Evolutionary conservation across 2,797 vertebrate species (phyloP), one percentile per base, ranked within the genome.

Genomic region (Etheostoma nigrum): DNA sequence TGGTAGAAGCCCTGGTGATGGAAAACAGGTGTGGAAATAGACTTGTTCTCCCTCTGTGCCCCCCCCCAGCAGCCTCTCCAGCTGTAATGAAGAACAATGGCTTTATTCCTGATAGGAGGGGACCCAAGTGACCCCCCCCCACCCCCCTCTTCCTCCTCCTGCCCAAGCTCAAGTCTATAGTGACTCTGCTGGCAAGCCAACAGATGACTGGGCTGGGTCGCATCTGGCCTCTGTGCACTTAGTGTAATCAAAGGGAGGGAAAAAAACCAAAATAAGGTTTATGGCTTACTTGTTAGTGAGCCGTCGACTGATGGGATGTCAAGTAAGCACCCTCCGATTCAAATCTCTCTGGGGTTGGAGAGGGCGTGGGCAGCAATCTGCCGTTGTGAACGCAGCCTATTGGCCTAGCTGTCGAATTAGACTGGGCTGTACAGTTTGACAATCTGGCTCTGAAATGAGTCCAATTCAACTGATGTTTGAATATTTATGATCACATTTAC

Each of bases 161-260:
- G 51, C 63, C 72, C 65, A 74, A 51, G 15, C 73, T 61, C 27
- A 30, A 44, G 74, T 84, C 84, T 77, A 67, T 79, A 77, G 79
- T 64, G 76, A 74, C 79, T 79, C 78, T 68, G 76, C 81, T 84
- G 89, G 79, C 88, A 74, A 83, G 79, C 82, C 82, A 70, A 88
- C 92, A 91, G 89, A 92, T 93, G 91, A 92, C 90, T 83, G 79
- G 88, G 84, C 85, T 70, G 80, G 79, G 91, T 86, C 84, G 84
- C 94, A 93, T 94, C 93, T 94, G 94, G 90, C 87, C 89, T 91
- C 82, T 44, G 85, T 90, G 92, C 91, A 93, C 94, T 94, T 93
- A 93, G 91, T 91, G 91, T 93, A 93, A 93, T 94, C 93, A 93
- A 92, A 93, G 88, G 80, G 81, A 83, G 80, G 36, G 1, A 3